Conservation (phyloP, 2,113 vertebrate species). For the Dromaius novaehollandiae region DNA sequence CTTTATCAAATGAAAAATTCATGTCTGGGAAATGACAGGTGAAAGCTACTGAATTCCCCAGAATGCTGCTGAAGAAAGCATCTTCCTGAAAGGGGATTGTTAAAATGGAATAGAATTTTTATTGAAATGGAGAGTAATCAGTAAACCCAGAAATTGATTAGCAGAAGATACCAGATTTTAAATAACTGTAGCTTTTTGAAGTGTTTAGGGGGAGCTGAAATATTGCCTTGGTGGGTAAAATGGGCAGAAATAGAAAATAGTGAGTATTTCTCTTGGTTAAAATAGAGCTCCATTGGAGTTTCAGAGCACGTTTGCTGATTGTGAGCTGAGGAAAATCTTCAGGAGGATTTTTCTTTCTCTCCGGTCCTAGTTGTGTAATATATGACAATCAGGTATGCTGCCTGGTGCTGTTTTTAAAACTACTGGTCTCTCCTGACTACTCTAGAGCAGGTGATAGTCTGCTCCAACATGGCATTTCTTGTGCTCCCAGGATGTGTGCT, state of each 20-base stretch:
- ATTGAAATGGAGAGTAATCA: background rate
- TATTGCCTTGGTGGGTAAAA: background rate
- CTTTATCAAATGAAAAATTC: background rate
- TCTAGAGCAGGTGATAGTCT: background rate
- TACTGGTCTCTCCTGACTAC: background rate
- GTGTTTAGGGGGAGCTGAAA: background rate
- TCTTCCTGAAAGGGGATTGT: background rate
- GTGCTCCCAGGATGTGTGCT: background rate
- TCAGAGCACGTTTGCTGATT: background rate
- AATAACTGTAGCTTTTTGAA: background rate
- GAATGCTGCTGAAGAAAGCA: background rate
- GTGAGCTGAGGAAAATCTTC: background rate
- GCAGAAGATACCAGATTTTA: background rate
- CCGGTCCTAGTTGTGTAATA: background rate
- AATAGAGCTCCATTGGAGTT: background rate
- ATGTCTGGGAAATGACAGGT: background rate
- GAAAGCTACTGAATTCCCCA: background rate
- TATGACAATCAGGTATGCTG: background rate
- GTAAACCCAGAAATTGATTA: background rate
- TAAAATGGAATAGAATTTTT: background rate
- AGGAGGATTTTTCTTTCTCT: background rate
- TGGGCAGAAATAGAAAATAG: background rate
- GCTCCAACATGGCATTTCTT: background rate
- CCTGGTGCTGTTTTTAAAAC: background rate
- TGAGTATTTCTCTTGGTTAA: background rate